Evolutionary conservation across 2,888 invertebrate genomes (phyloP), one percentile per base, ranked within the genome.

Genomic region (Bombyx huttoni): DNA sequence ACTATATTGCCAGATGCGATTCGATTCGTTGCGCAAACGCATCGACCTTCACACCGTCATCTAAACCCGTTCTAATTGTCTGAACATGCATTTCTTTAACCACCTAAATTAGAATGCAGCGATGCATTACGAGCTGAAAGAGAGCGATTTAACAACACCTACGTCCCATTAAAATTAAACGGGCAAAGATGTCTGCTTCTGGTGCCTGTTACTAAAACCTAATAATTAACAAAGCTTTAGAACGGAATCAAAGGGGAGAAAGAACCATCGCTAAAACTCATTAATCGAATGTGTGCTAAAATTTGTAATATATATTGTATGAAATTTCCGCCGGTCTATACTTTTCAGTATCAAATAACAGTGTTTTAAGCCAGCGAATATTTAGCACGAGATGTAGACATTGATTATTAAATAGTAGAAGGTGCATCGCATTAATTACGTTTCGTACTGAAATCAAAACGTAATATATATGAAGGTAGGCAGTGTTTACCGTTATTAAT

Each of bases 1-100:
- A 70, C 64, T 70, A 68, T 72, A 75, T 73, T 69, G 68, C 68
- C 65, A 69, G 71, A 74, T 71, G 68, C 64, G 65, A 67, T 73
- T 72, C 73, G 71, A 75, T 73, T 62, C 61, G 68, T 81, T 81
- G 76, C 70, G 24, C 13, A 8, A 47, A 12, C 45, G 48, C n/a
- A 58, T 52, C 70, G 73, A 76, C 81, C 79, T 81, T 81, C 78
- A 68, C 59, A 63, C 63, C 58, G 59, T 63, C 68, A 57, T 61
- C 65, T 63, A 59, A 67, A 70, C 70, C 74, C 74, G 69, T 67
- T 72, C 68, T 63, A 67, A 67, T 66, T 61, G 60, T 56, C 53
- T 54, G 34, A 34, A 34, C 51, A 58, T 62, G 63, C 64, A 63
- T 60, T 63, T 64, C 61, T 62, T 62, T 60, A 54, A 54, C 47